These are phyloP conservation scores for Actias luna DNA, from an alignment of 2,888 invertebrate species.

Conservation along the genomic window DNA sequence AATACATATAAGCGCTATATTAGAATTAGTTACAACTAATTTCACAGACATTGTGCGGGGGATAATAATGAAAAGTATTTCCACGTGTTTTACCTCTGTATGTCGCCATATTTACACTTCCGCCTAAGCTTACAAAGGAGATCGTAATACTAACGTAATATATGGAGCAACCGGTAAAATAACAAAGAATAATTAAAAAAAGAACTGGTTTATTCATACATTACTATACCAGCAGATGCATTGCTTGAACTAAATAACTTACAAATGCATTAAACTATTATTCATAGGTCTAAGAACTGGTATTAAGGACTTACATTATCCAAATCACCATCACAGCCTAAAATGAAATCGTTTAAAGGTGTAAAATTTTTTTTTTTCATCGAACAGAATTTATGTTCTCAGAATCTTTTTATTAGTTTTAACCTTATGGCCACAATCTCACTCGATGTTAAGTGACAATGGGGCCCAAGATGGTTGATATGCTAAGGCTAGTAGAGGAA, in stretches of 20 bases:
- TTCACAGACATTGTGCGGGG: not conserved
- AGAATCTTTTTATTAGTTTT: too few species aligned
- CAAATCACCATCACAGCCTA: not conserved
- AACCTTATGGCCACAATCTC: too few species aligned
- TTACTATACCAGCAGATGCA: not conserved
- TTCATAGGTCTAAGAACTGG: not conserved
- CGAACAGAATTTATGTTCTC: too few species aligned
- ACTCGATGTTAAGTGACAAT: too few species aligned
- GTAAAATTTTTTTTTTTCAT: too few species aligned
- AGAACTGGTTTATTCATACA: not conserved
- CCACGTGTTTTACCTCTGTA: not conserved
- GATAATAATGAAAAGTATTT: not conserved
- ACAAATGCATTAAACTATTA: not conserved
- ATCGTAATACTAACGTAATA: constrained; percentile 5
- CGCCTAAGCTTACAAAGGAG: not conserved
- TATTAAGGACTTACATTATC: not conserved
- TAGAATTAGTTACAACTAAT: not conserved
- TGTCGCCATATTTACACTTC: constrained; percentile 1
- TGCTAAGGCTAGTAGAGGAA: too few species aligned
- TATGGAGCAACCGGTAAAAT: not conserved
- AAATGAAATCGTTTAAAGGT: too few species aligned
- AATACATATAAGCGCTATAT: not conserved
- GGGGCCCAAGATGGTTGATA: too few species aligned
- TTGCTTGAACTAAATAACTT: not conserved
- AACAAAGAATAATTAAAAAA: not conserved